Percentiles rank a stretch among this genome's conserved stretches.
phyloP scores from a whole-genome alignment of 1,140 invertebrate genomes.

The Amyelois transitella region DNA sequence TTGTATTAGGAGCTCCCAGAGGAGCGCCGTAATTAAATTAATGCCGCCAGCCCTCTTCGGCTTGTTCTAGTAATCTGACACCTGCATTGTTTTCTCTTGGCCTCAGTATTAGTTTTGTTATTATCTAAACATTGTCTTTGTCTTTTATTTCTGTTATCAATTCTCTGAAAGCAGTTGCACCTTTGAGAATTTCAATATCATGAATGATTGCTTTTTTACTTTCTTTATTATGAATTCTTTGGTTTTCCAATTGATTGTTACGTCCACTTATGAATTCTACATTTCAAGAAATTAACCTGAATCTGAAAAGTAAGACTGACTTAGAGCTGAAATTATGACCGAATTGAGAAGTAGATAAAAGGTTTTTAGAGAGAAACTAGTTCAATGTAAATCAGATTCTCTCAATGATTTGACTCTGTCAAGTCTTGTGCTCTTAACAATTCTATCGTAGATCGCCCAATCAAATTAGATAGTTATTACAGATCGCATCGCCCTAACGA shows the following conservation, averaged over 20 bases:
- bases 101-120: constrained; percentile 12
- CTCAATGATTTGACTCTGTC: background rate
- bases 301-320: too few relatives aligned
- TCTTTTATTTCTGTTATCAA: constrained; percentile 1
- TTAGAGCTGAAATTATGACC: too few relatives aligned
- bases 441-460: background rate
- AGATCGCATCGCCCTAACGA: background rate
- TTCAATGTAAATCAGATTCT: background rate
- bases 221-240: too few relatives aligned
- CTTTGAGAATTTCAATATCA: too few relatives aligned
- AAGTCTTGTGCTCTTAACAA: background rate
- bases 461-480: background rate
- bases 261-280: too few relatives aligned
- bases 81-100: constrained; percentile 58
- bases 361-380: too few relatives aligned
- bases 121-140: background rate
- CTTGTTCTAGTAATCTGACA: constrained; percentile 62
- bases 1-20: constrained; percentile 69
- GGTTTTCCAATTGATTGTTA: too few relatives aligned
- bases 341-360: too few relatives aligned
- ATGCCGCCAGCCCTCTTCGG: constrained; percentile 64
- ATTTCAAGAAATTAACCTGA: too few relatives aligned
- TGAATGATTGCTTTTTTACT: too few relatives aligned
- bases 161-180: too few relatives aligned
- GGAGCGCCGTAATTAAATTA: constrained; percentile 74